Evolutionary conservation across 2,113 vertebrate species (phyloP).

Genomic region (Xiphias gladius): DNA sequence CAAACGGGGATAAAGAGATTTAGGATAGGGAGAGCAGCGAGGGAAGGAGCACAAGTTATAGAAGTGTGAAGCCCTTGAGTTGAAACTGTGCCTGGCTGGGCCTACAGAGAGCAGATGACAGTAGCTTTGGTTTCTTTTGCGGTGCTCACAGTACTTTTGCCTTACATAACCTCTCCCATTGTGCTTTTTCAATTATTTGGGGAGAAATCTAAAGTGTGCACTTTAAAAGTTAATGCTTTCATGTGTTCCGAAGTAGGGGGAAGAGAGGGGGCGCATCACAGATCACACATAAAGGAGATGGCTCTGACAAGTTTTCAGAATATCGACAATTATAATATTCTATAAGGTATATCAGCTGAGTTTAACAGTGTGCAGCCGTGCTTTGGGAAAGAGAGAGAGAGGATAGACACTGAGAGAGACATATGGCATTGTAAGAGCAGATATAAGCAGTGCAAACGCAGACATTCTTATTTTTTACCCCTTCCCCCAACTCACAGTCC

Average conservation of each 20-base stretch:
- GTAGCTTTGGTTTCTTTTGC: conserved; percentile 76
- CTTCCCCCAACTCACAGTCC: conserved; percentile 66
- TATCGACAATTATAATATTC: conserved; percentile 74
- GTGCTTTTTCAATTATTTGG: conserved; percentile 82
- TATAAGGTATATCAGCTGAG: conserved; percentile 66
- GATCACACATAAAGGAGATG: conserved; percentile 89
- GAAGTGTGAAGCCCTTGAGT: conserved; percentile 79
- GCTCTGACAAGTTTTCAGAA: conserved; percentile 83
- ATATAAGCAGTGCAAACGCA: conserved; percentile 61
- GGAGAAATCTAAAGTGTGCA: conserved; percentile 80
- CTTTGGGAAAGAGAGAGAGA: conserved; percentile 52
- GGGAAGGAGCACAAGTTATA: conserved; percentile 73
- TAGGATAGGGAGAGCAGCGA: conserved; percentile 64
- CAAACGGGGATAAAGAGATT: conserved; percentile 67
- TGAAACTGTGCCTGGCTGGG: conserved; percentile 76
- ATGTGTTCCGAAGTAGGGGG: conserved; percentile 76
- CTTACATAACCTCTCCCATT: conserved; percentile 82
- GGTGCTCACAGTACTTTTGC: conserved; percentile 78
- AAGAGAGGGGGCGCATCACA: conserved; percentile 86
- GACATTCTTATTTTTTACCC: conserved; percentile 74
- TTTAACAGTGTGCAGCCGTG: conserved; percentile 61
- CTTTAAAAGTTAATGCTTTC: conserved; percentile 82
- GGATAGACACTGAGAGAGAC: conserved; percentile 29
- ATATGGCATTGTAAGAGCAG: conserved; percentile 49
- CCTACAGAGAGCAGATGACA: conserved; percentile 81